Conservation (phyloP, 2,888 invertebrate species). For the Meliscaeva auricollis region DNA sequence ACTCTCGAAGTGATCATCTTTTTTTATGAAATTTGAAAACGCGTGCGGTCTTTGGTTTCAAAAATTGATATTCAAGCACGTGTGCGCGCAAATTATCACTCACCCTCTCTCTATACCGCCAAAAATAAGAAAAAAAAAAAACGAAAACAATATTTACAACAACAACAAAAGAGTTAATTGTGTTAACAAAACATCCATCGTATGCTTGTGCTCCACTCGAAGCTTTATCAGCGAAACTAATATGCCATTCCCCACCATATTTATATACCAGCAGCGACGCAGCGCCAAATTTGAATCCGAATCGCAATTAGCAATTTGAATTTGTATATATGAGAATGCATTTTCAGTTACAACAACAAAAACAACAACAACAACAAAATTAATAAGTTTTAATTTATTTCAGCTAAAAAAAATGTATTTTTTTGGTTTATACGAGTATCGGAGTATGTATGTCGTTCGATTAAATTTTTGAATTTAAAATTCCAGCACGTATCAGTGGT, state of each 20-base stretch:
- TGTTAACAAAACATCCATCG: constrained; percentile 47
- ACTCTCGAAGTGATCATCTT: neutral
- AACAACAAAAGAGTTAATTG: constrained; percentile 69
- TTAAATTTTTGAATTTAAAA: constrained; percentile 56
- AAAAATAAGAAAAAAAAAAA: constrained; percentile 1
- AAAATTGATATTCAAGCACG: constrained; percentile 10
- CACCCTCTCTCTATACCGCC: neutral
- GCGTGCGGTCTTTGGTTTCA: constrained; percentile 13
- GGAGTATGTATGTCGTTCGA: constrained; percentile 17
- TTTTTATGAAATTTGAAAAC: neutral
- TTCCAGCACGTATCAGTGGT: constrained; percentile 66
- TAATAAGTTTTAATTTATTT: constrained; percentile 4
- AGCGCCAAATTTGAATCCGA: constrained; percentile 61
- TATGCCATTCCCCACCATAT: constrained; percentile 19
- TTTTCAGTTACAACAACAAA: constrained; percentile 59
- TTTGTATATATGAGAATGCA: constrained; percentile 60
- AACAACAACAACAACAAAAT: neutral
- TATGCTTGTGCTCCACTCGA: constrained; percentile 22
- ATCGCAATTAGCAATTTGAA: constrained; percentile 63
- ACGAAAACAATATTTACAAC: constrained; percentile 22
- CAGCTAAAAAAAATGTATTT: constrained; percentile 1
- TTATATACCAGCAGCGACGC: neutral
- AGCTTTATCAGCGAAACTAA: constrained; percentile 59
- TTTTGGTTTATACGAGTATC: neutral
- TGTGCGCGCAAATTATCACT: constrained; percentile 17